phyloP scores from a whole-genome alignment of 2,113 vertebrate species.

The Saimiri boliviensis region DNA sequence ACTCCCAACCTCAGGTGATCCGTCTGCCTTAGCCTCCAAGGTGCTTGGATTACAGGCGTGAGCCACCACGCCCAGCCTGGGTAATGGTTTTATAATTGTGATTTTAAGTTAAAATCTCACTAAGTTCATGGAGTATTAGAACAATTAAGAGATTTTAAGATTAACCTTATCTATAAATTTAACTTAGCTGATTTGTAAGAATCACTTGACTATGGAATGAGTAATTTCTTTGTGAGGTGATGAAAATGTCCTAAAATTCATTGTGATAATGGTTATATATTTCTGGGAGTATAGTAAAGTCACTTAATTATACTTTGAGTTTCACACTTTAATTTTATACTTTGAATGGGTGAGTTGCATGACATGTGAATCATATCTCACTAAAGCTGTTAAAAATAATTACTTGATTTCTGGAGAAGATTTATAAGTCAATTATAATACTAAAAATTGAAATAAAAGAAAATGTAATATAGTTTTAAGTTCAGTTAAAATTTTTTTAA shows the following conservation, averaged over 20 bases:
- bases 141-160: not conserved
- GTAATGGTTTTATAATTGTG: not conserved
- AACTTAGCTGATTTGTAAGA: not conserved
- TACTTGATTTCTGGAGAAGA: not conserved
- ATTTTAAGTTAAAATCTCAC: slow-evolving; percentile 19
- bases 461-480: not conserved
- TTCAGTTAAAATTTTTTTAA: not conserved
- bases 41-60: no score
- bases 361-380: not conserved
- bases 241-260: not conserved
- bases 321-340: not conserved
- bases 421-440: not conserved
- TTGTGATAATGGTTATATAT: not conserved
- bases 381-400: not conserved
- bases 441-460: not conserved
- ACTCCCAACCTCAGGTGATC: no score
- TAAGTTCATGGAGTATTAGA: not conserved
- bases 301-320: not conserved
- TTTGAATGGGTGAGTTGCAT: not conserved
- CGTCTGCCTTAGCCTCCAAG: no score
- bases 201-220: not conserved
- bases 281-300: not conserved
- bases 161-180: not conserved
- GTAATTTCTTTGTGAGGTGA: not conserved
- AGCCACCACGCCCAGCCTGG: not conserved